These are phyloP conservation scores for Rhynchophorus ferrugineus DNA, from an alignment of 1,140 invertebrate genomes.

Conservation along the genomic window DNA sequence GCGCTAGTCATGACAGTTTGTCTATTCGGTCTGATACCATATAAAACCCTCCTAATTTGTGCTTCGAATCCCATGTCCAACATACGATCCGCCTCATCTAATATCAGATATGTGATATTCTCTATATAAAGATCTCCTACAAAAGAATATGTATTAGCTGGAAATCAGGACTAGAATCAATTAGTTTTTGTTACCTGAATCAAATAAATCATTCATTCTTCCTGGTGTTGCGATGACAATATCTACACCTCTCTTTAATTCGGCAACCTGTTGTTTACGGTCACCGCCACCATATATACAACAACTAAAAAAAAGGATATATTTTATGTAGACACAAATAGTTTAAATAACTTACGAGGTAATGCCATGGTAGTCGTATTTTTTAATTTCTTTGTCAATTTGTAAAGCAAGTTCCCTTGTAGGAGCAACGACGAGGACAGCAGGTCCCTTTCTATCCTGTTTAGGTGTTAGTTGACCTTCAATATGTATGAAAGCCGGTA, in stretches of 20 bases:
- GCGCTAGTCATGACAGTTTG: conserved; percentile 54
- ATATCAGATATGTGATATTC: conserved; percentile 70
- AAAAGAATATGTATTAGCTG: too few species aligned
- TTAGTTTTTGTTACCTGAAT: too few species aligned
- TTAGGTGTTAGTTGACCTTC: conserved; percentile 57
- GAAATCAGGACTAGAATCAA: too few species aligned
- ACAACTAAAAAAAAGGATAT: conserved; percentile 23
- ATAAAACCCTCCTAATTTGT: conserved; percentile 67
- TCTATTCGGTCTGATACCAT: conserved; percentile 33
- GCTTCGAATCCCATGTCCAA: conserved; percentile 85
- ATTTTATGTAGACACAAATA: background rate
- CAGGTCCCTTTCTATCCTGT: conserved; percentile 65
- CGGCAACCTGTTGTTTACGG: conserved; percentile 65
- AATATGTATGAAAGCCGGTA: conserved; percentile 66
- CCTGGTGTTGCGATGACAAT: conserved; percentile 93
- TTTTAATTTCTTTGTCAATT: conserved; percentile 81
- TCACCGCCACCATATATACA: conserved; percentile 62
- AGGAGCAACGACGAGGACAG: conserved; percentile 79
- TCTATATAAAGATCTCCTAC: conserved; percentile 61
- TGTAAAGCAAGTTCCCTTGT: conserved; percentile 86
- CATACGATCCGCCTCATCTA: conserved; percentile 98
- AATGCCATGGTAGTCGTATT: conserved; percentile 77
- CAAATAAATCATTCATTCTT: conserved; percentile 78
- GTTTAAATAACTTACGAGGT: conserved; percentile 58
- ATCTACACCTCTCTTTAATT: conserved; percentile 66